Conservation (phyloP, 2,797 vertebrate species). For the Todus mexicanus region DNA sequence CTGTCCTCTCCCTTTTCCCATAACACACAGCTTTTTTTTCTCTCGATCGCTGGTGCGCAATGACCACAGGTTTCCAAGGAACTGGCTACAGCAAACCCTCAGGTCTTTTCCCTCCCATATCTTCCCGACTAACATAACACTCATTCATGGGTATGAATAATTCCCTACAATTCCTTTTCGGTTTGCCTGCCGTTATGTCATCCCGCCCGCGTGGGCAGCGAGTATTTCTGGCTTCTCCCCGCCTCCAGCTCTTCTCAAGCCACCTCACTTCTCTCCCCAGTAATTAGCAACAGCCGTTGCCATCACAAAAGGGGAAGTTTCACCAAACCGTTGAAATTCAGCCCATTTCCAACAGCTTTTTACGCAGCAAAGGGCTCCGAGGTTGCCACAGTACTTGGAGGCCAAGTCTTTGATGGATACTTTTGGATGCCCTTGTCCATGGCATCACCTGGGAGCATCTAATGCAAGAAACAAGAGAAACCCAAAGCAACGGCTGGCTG, state of each 20-base stretch:
- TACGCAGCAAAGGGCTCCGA: not conserved
- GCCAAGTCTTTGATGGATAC: not conserved
- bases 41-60: not conserved
- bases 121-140: not conserved
- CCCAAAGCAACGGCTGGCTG: not conserved
- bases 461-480: not conserved
- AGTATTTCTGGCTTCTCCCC: not conserved
- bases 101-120: not conserved
- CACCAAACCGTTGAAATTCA: not conserved
- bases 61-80: not conserved
- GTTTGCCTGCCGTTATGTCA: not conserved
- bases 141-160: conserved; percentile 26
- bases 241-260: not conserved
- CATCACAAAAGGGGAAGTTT: not conserved
- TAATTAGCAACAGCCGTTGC: not conserved
- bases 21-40: not conserved
- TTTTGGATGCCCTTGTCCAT: not conserved
- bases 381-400: not conserved
- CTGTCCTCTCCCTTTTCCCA: not conserved
- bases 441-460: not conserved
- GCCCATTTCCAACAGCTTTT: not conserved
- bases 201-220: not conserved
- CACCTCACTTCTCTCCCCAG: not conserved
- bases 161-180: not conserved
- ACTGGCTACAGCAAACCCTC: not conserved